Conservation (phyloP, 2,113 vertebrate genomes). For the Muntiacus reevesi region DNA sequence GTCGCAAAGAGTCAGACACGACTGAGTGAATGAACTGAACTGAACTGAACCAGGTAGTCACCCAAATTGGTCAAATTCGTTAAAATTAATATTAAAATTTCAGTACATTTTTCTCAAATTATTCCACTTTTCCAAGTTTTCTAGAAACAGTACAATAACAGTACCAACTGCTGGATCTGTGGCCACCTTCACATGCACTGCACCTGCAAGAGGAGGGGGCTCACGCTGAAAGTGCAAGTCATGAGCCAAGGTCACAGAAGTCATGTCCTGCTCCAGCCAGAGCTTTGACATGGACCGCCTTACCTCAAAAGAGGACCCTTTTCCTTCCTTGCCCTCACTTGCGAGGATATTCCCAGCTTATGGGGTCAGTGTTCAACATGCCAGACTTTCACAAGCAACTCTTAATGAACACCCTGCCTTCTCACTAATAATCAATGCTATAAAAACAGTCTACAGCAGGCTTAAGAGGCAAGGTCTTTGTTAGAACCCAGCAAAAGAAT, state of each 20-base stretch:
- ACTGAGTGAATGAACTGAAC: background rate
- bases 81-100: background rate
- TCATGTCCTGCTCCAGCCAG: background rate
- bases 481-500: conserved; percentile 10
- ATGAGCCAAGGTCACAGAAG: background rate
- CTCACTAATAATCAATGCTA: background rate
- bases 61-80: background rate
- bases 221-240: fast-evolving
- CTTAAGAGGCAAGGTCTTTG: background rate
- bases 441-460: background rate
- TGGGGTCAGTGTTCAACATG: background rate
- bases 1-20: background rate
- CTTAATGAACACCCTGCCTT: background rate
- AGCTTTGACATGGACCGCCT: background rate
- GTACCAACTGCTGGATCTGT: fast-evolving
- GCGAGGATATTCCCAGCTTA: background rate
- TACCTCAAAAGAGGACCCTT: background rate
- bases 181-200: fast-evolving
- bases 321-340: background rate
- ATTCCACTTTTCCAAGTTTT: background rate
- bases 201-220: fast-evolving
- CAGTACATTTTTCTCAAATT: background rate
- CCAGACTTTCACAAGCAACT: background rate
- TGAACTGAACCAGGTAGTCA: background rate
- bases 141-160: background rate